phyloP scores from a whole-genome alignment of 2,113 vertebrate genomes.

The Ageneiosus marmoratus region DNA sequence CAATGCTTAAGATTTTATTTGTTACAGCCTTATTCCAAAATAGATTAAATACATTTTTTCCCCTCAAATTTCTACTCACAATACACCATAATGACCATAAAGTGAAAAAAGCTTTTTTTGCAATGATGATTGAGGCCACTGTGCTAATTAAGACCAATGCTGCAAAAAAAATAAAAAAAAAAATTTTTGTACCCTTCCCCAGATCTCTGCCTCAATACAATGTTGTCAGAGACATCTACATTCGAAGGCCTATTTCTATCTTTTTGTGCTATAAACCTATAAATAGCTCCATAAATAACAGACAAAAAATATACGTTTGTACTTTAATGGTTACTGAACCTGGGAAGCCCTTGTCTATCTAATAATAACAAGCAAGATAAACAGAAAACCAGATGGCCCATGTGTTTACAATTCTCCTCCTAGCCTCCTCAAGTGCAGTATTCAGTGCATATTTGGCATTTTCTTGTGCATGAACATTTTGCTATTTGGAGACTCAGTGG shows the following conservation, averaged over 20 bases:
- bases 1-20: no score
- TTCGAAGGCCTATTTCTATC: not conserved
- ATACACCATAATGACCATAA: no score
- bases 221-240: no score
- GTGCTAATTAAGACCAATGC: no score
- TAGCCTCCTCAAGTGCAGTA: not conserved
- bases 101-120: no score
- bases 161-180: not conserved
- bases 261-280: not conserved
- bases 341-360: not conserved
- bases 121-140: no score
- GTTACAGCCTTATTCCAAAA: no score
- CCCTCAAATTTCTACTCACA: no score
- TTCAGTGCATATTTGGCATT: constrained; percentile 8
- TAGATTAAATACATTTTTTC: no score
- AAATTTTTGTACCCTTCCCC: no score
- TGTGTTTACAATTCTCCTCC: not conserved
- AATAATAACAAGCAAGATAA: not conserved
- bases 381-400: not conserved
- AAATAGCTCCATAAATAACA: not conserved
- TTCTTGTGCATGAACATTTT: constrained; percentile 51
- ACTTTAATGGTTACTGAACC: not conserved
- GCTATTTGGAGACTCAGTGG: constrained; percentile 57
- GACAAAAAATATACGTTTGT: not conserved
- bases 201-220: no score